Percentiles rank a stretch among this genome's conserved stretches.
Conservation (phyloP, 1,140 invertebrate genomes). For the Drosophila persimilis region DNA sequence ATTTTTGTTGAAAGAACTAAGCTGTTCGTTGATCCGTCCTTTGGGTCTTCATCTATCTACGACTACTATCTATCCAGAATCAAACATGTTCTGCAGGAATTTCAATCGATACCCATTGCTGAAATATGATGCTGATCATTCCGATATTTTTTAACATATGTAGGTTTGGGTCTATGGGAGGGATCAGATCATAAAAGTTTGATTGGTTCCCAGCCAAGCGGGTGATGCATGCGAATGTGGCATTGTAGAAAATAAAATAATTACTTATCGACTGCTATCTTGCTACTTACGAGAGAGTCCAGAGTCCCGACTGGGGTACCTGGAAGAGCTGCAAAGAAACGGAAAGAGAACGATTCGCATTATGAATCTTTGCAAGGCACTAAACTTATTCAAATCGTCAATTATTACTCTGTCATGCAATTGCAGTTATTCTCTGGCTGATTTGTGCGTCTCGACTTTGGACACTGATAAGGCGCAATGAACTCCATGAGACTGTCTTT, state of each 20-base stretch:
- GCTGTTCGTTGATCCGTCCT: too few species aligned
- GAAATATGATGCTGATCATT: constrained; percentile 11
- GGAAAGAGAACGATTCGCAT: constrained; percentile 5
- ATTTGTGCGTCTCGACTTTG: constrained; percentile 35
- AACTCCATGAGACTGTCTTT: constrained; percentile 26
- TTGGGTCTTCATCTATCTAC: too few species aligned
- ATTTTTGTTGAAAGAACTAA: too few species aligned
- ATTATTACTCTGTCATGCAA: constrained; percentile 28
- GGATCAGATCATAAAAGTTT: constrained; percentile 33
- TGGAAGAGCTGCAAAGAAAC: constrained; percentile 43
- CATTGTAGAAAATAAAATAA: constrained; percentile 28
- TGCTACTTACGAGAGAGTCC: constrained; percentile 48
- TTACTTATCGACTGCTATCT: constrained; percentile 30
- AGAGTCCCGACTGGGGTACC: constrained; percentile 47
- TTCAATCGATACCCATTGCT: not conserved
- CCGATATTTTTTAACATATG: constrained; percentile 2
- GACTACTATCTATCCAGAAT: too few species aligned
- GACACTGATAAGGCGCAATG: constrained; percentile 47
- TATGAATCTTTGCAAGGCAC: constrained; percentile 26
- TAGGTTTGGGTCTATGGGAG: constrained; percentile 28
- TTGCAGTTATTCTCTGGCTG: constrained; percentile 23
- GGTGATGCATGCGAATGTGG: constrained; percentile 6
- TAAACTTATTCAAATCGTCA: constrained; percentile 32
- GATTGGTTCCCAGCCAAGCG: not conserved
- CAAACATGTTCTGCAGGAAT: too few species aligned